Conservation (phyloP, 2,113 vertebrate species). For the Buteo buteo region DNA sequence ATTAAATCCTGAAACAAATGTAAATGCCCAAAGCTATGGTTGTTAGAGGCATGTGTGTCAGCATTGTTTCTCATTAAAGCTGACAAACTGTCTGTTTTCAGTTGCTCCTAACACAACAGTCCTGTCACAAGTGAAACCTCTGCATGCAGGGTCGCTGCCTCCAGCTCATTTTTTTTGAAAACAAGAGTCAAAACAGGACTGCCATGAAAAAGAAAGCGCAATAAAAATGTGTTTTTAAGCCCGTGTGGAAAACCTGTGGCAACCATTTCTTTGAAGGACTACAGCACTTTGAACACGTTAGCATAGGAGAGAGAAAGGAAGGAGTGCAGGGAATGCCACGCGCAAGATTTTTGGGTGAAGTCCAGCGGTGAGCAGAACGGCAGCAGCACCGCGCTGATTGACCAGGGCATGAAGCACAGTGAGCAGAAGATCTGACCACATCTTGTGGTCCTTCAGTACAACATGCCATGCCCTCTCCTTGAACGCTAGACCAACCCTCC, state of each 20-base stretch:
- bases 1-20: not conserved
- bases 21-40: not conserved
- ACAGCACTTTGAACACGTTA: accelerated
- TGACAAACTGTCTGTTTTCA: not conserved
- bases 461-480: accelerated
- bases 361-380: not conserved
- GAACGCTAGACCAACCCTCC: accelerated
- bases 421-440: not conserved
- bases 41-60: not conserved
- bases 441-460: not conserved
- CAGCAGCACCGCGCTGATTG: too few relatives aligned
- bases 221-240: not conserved
- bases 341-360: not conserved
- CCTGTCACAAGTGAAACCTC: not conserved
- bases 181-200: not conserved
- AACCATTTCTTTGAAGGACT: not conserved
- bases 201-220: not conserved
- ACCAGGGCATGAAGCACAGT: too few relatives aligned
- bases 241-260: not conserved
- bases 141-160: accelerated
- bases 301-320: not conserved
- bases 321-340: accelerated
- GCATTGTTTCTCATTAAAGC: not conserved
- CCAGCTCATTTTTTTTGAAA: not conserved
- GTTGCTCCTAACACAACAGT: not conserved